Conservation (phyloP, 2,888 invertebrate genomes). For the Drosophila borealis region DNA sequence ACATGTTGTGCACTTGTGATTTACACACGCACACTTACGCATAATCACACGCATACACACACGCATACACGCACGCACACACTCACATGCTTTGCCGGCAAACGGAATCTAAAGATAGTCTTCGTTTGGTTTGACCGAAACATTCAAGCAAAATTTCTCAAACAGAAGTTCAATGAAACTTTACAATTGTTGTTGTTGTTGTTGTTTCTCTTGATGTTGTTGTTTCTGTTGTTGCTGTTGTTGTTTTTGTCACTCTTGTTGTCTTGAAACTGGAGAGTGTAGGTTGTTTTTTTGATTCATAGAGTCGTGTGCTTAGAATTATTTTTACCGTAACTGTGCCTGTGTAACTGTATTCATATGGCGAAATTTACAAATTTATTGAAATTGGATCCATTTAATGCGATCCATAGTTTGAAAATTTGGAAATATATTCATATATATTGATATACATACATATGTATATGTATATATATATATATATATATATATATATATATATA, state of each 20-base stretch:
- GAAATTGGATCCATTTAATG: not conserved
- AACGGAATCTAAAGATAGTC: conserved; percentile 64
- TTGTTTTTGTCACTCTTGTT: not conserved
- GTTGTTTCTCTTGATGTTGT: conserved; percentile 11
- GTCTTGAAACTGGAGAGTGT: conserved; percentile 12
- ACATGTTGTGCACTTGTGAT: conserved; percentile 70
- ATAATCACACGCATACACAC: conserved; percentile 9
- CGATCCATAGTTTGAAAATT: too few relatives aligned
- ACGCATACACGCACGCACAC: conserved; percentile 6
- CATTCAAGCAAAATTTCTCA: conserved; percentile 58
- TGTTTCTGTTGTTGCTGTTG: conserved; percentile 1
- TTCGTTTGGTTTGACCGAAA: conserved; percentile 62
- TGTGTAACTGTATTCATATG: conserved; percentile 5
- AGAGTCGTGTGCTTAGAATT: conserved; percentile 43
- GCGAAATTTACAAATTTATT: not conserved
- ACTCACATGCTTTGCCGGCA: conserved; percentile 31
- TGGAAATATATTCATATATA: too few relatives aligned
- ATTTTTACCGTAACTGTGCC: conserved; percentile 19
- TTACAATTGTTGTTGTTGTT: conserved; percentile 43
- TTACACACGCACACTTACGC: conserved; percentile 34
- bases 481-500: too few relatives aligned
- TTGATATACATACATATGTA: too few relatives aligned
- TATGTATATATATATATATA: too few relatives aligned
- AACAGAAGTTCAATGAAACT: conserved; percentile 69
- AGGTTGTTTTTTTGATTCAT: conserved; percentile 13